A percentile compares a stretch with the other conserved stretches of the same genome.
These are phyloP conservation scores for Aurelia sp. DNA, from an alignment of 30 jellyfish, hydroid and myxozoan genomes.

Conservation along the genomic window DNA sequence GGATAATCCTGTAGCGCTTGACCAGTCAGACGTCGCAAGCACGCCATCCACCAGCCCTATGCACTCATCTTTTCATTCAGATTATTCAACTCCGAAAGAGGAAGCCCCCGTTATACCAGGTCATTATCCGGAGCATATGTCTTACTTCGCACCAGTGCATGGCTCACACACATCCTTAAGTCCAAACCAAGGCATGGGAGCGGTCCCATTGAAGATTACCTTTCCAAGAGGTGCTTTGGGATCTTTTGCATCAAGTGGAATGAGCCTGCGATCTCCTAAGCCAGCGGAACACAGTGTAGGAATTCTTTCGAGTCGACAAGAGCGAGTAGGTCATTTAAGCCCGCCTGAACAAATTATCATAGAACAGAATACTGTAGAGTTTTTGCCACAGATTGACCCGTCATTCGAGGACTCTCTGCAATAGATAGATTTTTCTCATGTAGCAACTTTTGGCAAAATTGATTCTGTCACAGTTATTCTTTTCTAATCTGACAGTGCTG, in stretches of 20 bases:
- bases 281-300: conserved; percentile 21
- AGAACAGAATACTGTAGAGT: conserved; percentile 49
- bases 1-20: conserved; percentile 7
- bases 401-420: conserved; percentile 32
- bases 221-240: conserved; percentile 65
- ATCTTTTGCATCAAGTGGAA: conserved; percentile 41
- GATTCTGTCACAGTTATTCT: too few relatives aligned
- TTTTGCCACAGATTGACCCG: conserved; percentile 61
- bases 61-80: conserved; percentile 38
- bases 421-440: not conserved
- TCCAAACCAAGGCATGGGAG: conserved; percentile 19
- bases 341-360: conserved; percentile 38
- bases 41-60: conserved; percentile 52
- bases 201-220: conserved; percentile 71
- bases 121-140: conserved; percentile 28
- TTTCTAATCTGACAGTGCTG: too few relatives aligned
- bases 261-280: conserved; percentile 45
- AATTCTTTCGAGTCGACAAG: conserved; percentile 31
- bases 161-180: conserved; percentile 33
- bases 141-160: conserved; percentile 50
- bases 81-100: conserved; percentile 17
- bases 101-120: conserved; percentile 7
- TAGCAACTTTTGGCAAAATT: too few relatives aligned
- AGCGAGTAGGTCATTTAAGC: conserved; percentile 20
- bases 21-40: conserved; percentile 33